Evolutionary conservation across 2,113 vertebrate species (phyloP).

Genomic region (Anarrhichthys ocellatus): DNA sequence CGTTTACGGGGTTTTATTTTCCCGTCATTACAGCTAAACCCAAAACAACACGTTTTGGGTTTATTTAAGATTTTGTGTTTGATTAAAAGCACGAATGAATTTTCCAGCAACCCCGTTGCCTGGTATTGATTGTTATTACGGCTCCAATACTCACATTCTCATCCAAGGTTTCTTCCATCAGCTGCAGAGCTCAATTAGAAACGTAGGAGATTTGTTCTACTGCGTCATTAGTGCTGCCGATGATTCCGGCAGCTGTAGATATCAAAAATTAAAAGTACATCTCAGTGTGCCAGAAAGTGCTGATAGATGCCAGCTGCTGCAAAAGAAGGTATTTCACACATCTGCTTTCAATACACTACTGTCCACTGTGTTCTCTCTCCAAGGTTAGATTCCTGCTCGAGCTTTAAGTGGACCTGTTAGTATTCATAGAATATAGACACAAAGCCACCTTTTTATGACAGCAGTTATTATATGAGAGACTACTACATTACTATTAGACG

Average conservation of each 20-base stretch:
- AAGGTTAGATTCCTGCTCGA: slow-evolving; percentile 62
- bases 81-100: background rate
- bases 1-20: background rate
- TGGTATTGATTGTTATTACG: slow-evolving; percentile 1
- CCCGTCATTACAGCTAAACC: background rate
- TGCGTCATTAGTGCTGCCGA: background rate
- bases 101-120: background rate
- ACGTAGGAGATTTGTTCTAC: background rate
- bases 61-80: background rate
- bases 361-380: slow-evolving; percentile 71
- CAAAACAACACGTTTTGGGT: background rate
- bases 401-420: slow-evolving; percentile 40
- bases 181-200: background rate
- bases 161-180: background rate
- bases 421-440: slow-evolving; percentile 29
- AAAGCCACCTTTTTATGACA: slow-evolving; percentile 12
- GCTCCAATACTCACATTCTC: background rate
- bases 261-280: slow-evolving; percentile 45
- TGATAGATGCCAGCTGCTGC: slow-evolving; percentile 70
- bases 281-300: slow-evolving; percentile 39
- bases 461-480: background rate
- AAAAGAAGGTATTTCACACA: slow-evolving; percentile 74
- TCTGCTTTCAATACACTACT: slow-evolving; percentile 74
- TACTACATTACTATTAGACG: background rate
- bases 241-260: slow-evolving; percentile 26